Evolutionary conservation across 2,888 invertebrate genomes (phyloP).

Genomic region (Acutogordius australiensis): DNA sequence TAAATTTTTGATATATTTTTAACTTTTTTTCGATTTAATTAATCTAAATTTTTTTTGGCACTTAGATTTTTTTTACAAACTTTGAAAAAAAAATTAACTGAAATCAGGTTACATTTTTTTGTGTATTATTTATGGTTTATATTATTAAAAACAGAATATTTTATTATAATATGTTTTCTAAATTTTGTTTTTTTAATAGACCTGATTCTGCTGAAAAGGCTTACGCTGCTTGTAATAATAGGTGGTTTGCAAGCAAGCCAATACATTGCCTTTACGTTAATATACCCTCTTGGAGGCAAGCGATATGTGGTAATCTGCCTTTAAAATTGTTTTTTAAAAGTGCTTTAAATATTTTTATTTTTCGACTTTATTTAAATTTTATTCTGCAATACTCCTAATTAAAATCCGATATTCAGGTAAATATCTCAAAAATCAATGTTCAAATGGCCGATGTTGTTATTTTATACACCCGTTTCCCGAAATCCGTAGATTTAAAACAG

Average conservation of each 20-base stretch:
- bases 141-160: no score
- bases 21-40: conserved; percentile 14
- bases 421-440: no score
- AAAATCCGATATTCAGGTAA: no score
- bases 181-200: no score
- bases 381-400: no score
- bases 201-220: conserved; percentile 32
- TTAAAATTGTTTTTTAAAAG: neutral
- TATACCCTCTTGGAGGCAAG: conserved; percentile 48
- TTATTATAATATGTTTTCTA: no score
- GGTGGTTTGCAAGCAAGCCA: conserved; percentile 58
- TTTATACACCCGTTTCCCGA: no score
- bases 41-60: neutral
- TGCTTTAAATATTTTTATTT: no score
- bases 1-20: conserved; percentile 13
- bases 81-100: neutral
- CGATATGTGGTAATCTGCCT: conserved; percentile 45
- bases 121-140: neutral
- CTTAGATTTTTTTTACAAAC: neutral
- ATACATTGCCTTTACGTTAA: conserved; percentile 48
- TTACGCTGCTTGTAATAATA: conserved; percentile 27
- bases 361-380: no score
- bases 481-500: no score
- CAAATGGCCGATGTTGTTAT: no score
- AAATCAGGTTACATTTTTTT: neutral